These are phyloP conservation scores for Sylvilagus bachmani DNA, from an alignment of 2,113 vertebrate species.

Conservation along the genomic window DNA sequence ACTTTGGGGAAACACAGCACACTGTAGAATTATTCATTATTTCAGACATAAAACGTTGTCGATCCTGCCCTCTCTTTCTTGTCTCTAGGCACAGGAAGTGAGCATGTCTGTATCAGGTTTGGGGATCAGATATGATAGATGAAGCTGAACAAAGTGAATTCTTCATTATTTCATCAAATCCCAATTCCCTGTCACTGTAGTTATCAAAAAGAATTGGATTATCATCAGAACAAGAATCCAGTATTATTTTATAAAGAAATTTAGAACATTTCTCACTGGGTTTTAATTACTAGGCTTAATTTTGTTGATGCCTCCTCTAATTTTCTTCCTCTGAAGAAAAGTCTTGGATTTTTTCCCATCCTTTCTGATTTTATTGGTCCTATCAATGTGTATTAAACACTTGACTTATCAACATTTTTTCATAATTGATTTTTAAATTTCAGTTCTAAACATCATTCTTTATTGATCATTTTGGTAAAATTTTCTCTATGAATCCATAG, in stretches of 20 bases:
- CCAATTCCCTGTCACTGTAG: neutral
- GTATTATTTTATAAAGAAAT: constrained; percentile 54
- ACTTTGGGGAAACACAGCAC: neutral
- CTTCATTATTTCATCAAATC: constrained; percentile 64
- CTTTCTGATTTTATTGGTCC: constrained; percentile 36
- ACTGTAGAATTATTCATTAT: constrained; percentile 55
- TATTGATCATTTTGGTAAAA: constrained; percentile 51
- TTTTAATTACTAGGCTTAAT: constrained; percentile 73
- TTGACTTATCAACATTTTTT: constrained; percentile 26
- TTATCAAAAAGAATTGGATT: constrained; percentile 60
- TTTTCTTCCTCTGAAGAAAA: constrained; percentile 63
- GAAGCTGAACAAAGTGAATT: constrained; percentile 18
- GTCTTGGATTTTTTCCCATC: constrained; percentile 4
- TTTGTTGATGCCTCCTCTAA: neutral
- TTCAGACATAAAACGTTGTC: neutral
- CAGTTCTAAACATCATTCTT: neutral
- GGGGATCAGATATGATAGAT: constrained; percentile 4
- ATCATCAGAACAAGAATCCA: constrained; percentile 29
- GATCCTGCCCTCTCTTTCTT: neutral
- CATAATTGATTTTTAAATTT: constrained; percentile 44
- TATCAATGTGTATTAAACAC: neutral
- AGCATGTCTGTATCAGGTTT: neutral
- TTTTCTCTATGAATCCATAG: neutral
- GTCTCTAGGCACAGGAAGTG: constrained; percentile 1
- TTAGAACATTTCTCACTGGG: constrained; percentile 51